These are phyloP conservation scores for Resseliella maxima DNA, from an alignment of 2,888 invertebrate genomes.

Conservation along the genomic window DNA sequence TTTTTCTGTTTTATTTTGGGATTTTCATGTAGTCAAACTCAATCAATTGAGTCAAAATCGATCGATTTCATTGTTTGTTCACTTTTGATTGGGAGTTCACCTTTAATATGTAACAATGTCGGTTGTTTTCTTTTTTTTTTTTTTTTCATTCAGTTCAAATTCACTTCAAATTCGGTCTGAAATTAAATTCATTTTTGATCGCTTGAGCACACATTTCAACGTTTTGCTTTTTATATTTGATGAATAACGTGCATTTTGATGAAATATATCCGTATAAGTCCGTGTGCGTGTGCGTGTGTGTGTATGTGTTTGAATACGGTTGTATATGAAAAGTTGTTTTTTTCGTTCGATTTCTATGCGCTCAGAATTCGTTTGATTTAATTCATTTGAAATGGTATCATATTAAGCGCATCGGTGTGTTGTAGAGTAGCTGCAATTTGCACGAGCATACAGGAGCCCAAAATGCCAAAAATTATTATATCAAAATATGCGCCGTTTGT, in stretches of 20 bases:
- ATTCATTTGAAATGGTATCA: conserved; percentile 7
- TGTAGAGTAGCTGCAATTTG: not conserved
- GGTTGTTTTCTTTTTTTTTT: too few relatives aligned
- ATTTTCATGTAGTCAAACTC: not conserved
- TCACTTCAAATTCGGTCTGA: not conserved
- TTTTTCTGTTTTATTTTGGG: not conserved
- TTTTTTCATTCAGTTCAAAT: too few relatives aligned
- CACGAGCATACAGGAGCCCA: conserved; percentile 21
- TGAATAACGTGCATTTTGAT: not conserved
- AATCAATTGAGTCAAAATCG: not conserved
- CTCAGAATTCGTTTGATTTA: not conserved
- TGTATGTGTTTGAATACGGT: too few relatives aligned
- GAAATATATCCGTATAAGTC: too few relatives aligned
- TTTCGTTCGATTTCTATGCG: not conserved
- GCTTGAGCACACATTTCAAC: not conserved
- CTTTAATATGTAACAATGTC: not conserved
- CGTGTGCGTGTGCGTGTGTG: too few relatives aligned
- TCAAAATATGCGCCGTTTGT: conserved; percentile 54
- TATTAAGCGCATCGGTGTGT: not conserved
- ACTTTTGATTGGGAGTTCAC: too few relatives aligned
- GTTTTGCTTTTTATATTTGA: not conserved
- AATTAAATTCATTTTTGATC: not conserved
- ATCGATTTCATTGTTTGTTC: too few relatives aligned
- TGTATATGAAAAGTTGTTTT: not conserved
- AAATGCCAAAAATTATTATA: conserved; percentile 52